phyloP scores from a whole-genome alignment of 1,140 invertebrate species.

The Octopus sinensis region DNA sequence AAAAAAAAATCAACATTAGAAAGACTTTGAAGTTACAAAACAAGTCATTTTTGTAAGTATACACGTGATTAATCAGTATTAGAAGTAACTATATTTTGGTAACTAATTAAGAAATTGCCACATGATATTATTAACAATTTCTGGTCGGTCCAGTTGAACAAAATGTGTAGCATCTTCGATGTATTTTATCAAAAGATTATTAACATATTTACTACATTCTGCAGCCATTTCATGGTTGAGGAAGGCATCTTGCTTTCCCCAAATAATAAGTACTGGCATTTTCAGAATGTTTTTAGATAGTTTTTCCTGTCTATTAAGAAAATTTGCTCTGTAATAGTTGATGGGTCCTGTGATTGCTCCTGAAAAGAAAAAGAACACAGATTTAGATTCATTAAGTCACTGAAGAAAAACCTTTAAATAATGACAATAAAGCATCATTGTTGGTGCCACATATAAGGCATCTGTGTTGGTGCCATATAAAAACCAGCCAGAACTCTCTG shows the following conservation, averaged over 20 bases:
- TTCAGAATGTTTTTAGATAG: conserved; percentile 35
- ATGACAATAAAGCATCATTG: no score
- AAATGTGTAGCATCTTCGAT: conserved; percentile 70
- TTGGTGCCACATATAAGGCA: no score
- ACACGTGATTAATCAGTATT: no score
- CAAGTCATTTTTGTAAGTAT: no score
- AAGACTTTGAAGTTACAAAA: no score
- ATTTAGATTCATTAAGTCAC: no score
- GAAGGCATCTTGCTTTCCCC: conserved; percentile 69
- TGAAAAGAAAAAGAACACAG: conserved; percentile 31
- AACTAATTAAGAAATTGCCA: conserved; percentile 63
- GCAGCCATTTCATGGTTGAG: conserved; percentile 64
- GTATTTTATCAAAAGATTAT: conserved; percentile 66
- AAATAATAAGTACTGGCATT: conserved; percentile 65
- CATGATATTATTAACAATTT: conserved; percentile 68
- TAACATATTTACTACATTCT: conserved; percentile 66
- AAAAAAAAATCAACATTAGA: no score
- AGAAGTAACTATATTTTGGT: no score
- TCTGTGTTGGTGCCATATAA: no score
- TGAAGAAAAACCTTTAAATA: no score
- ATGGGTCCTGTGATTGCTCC: conserved; percentile 76
- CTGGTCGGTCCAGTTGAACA: conserved; percentile 72
- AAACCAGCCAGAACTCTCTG: no score
- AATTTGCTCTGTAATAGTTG: conserved; percentile 69
- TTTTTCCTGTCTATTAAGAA: not conserved